Evolutionary conservation across 2,797 vertebrate species (phyloP), one percentile per base, ranked within the genome.

Genomic region (Microcaecilia unicolor): DNA sequence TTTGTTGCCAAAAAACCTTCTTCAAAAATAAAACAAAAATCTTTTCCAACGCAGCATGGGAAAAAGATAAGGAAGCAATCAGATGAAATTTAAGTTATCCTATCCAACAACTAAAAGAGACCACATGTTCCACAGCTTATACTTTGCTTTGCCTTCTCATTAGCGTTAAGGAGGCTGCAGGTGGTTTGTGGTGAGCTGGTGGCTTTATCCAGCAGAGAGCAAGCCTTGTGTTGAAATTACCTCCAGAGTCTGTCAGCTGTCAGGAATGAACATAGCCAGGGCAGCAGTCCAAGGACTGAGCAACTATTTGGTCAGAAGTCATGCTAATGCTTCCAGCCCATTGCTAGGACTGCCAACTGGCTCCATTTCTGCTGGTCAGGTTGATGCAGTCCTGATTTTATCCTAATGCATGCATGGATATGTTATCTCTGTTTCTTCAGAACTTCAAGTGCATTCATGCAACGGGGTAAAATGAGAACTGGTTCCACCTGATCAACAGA

Each of bases 121-220:
- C 11, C 25, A 21, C 45, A 31, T 21, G 47, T 27, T 6, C 43
- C 15, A 33, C 10, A 12, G 16, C 37, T 21, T 45, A 51, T 55
- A 46, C 40, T 48, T n/a, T 64, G 27, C 35, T 38, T 54, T 59
- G 39, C 39, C 35, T 42, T 47, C 61, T 62, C 55, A 51, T 70
- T 64, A 61, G 57, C 48, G 61, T 67, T 67, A 58, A 61, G 42
- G 48, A 61, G 58, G 35, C 49, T 43, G 41, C 35, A 52, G 51
- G 49, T 41, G 45, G 44, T 46, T n/a, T 53, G 48, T 34, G 29
- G 19, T n/a, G 28, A 57, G 47, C 15, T n/a, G 17, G 18, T 14
- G 38, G 24, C 22, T 58, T 52, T 37, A 34, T n/a, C 54, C 64
- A 62, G 48, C 40, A 44, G 22, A 60, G 51, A 58, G 47, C 37